Evolutionary conservation across 1,140 invertebrate species (phyloP), one percentile per base, ranked within the genome.

Genomic region (Drusus annulatus): DNA sequence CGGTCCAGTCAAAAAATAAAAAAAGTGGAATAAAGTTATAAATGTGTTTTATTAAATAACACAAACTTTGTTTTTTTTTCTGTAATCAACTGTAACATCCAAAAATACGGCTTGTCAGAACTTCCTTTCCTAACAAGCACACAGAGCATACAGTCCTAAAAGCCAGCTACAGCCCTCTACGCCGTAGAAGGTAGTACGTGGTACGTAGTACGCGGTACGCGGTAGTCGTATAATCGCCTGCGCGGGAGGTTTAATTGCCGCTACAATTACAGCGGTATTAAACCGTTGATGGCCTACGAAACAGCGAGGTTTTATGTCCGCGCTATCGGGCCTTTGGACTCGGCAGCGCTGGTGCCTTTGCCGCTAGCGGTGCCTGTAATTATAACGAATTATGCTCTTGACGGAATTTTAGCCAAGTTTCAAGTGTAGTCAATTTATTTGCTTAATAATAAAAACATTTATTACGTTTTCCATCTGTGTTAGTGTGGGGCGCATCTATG

Each of bases 261-360:
- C 69, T 28, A 80, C 78, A 80, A 80, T 80, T 80, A 80, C 71
- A 56, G 60, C 78, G 73, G 65, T 80, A 80, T 80, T 80, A 80
- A 80, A 80, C 51, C 45, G 69, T 80, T 80, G 65, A 80, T 75
- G 54, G 77, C 77, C 31, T 31, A 79, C 77, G 60, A 65, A 78
- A 68, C 50, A 54, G 76, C 36, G 74, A 76, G 17, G 76, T 63
- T 68, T 68, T 78, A 68, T 78, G 76, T 54, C 36, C 36, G 36
- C 74, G 74, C 63, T 76, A 63, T 62, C 74, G 68, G 68, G 1
- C 13, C 68, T 28, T 52, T 52, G 21, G n/a, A 50, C 68, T 31
- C 3, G 17, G 3, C 19, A 3, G 16, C 50, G 5, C 6, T 13
- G 54, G 17, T n/a, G 52, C 16, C 19, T 54, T 52, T 71, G 52